phyloP scores from a whole-genome alignment of 2,888 invertebrate genomes.

The Lasioglossum marginatum region DNA sequence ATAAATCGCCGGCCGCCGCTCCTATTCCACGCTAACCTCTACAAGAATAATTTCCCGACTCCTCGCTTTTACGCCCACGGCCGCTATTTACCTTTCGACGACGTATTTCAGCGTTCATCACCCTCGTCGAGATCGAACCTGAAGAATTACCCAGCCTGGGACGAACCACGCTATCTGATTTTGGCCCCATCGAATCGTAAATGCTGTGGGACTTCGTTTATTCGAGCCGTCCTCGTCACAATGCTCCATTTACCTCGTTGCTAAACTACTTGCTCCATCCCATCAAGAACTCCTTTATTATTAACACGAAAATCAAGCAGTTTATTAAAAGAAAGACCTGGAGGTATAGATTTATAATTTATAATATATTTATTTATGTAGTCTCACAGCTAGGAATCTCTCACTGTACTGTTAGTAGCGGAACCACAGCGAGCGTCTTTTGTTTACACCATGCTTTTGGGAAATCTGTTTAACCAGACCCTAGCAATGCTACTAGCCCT shows the following conservation, averaged over 20 bases:
- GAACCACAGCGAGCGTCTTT: neutral
- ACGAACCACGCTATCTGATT: neutral
- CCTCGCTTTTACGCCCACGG: slow-evolving; percentile 17
- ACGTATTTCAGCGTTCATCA: neutral
- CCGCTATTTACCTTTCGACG: neutral
- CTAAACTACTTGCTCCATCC: neutral
- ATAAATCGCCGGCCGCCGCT: slow-evolving; percentile 43
- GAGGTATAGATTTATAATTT: too few relatives aligned
- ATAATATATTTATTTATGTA: too few relatives aligned
- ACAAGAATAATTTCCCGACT: slow-evolving; percentile 38
- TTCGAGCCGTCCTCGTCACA: neutral
- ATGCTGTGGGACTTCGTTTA: neutral
- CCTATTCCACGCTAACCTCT: slow-evolving; percentile 3
- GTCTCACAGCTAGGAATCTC: neutral
- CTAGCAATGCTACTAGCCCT: neutral
- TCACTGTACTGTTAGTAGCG: neutral
- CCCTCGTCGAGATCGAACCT: neutral
- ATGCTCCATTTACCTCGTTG: neutral
- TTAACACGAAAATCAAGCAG: neutral
- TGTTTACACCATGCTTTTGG: neutral
- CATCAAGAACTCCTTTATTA: neutral
- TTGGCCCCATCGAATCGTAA: neutral
- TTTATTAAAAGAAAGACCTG: too few relatives aligned
- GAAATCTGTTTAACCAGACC: neutral
- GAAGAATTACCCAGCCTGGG: neutral